These are phyloP conservation scores for Diadromus collaris DNA, from an alignment of 2,888 invertebrate species.

Conservation along the genomic window DNA sequence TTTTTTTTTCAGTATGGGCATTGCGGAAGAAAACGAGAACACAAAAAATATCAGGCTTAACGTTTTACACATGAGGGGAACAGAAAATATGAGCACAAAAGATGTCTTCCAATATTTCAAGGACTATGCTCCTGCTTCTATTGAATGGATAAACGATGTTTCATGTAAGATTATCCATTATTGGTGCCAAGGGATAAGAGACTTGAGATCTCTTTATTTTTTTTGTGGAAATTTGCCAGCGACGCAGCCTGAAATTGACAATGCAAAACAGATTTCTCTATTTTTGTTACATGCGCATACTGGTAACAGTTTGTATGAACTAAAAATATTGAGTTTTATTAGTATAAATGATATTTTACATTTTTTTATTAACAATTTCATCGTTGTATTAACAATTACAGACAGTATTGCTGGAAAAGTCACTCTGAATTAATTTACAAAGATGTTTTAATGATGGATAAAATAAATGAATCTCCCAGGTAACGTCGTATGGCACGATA, in stretches of 20 bases:
- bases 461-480: conserved; percentile 75
- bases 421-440: not conserved
- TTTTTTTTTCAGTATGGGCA: conserved; percentile 80
- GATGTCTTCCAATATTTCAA: conserved; percentile 91
- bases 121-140: conserved; percentile 87
- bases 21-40: conserved; percentile 82
- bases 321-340: too few species aligned
- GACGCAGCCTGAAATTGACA: not conserved
- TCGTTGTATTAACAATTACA: not conserved
- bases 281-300: too few species aligned
- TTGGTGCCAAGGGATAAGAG: conserved; percentile 1
- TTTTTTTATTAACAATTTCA: not conserved
- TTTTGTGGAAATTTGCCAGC: not conserved
- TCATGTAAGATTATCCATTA: conserved; percentile 83
- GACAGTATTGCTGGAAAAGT: not conserved
- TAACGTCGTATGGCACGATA: conserved; percentile 85
- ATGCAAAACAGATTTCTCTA: too few species aligned
- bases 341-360: too few species aligned
- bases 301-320: too few species aligned
- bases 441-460: not conserved
- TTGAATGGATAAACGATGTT: conserved; percentile 91
- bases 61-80: conserved; percentile 88
- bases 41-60: conserved; percentile 85
- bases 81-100: conserved; percentile 88
- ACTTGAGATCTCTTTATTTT: not conserved